Conservation (phyloP, 2,113 vertebrate genomes). For the Takifugu flavidus region DNA sequence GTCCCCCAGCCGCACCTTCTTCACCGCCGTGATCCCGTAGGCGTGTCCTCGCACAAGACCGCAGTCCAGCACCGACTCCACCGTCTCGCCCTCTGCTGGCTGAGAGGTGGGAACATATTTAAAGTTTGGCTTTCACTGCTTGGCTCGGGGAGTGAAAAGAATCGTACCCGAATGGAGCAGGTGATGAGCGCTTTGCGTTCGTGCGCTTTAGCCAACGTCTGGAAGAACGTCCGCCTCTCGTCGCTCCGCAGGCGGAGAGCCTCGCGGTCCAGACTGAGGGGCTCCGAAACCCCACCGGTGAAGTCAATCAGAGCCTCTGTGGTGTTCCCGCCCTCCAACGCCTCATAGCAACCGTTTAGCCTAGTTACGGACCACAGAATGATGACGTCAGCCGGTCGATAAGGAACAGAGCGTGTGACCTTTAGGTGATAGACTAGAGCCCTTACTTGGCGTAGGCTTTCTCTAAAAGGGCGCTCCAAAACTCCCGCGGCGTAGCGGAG, state of each 20-base stretch:
- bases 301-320: slow-evolving; percentile 81
- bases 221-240: slow-evolving; percentile 70
- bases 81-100: slow-evolving; percentile 73
- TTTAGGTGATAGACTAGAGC: not conserved
- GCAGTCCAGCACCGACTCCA: slow-evolving; percentile 76
- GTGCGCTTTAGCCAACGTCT: slow-evolving; percentile 71
- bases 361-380: slow-evolving; percentile 36
- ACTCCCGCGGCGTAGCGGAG: slow-evolving; percentile 74
- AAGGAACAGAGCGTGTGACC: too few relatives aligned
- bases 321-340: slow-evolving; percentile 80
- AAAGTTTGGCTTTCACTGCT: not conserved
- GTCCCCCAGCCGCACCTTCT: slow-evolving; percentile 63
- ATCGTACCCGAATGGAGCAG: slow-evolving; percentile 76
- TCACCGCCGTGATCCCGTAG: slow-evolving; percentile 76
- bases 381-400: too few relatives aligned
- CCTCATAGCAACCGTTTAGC: slow-evolving; percentile 81
- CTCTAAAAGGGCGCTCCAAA: slow-evolving; percentile 82
- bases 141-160: not conserved
- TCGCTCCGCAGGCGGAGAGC: slow-evolving; percentile 50
- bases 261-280: slow-evolving; percentile 64
- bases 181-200: slow-evolving; percentile 75
- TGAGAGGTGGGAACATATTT: slow-evolving; percentile 14
- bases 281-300: slow-evolving; percentile 80
- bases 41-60: slow-evolving; percentile 80
- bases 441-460: slow-evolving; percentile 80